These are phyloP conservation scores for Phytoseiulus persimilis DNA, from an alignment of 2,888 invertebrate genomes.

Conservation along the genomic window DNA sequence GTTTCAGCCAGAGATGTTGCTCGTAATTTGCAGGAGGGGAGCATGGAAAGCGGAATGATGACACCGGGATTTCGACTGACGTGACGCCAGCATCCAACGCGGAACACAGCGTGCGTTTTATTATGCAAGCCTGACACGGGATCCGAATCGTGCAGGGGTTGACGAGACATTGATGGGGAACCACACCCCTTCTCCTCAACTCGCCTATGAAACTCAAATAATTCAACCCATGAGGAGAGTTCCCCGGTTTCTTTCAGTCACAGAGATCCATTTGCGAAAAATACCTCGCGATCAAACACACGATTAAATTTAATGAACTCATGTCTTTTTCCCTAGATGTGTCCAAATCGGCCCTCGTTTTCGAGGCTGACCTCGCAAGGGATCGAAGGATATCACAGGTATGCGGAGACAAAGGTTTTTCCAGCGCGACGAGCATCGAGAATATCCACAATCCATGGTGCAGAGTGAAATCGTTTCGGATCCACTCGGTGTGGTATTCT, in stretches of 20 bases:
- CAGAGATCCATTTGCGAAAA: constrained; percentile 16
- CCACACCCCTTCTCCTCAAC: no score
- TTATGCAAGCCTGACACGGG: no score
- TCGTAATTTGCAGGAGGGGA: no score
- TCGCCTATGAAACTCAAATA: no score
- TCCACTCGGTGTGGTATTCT: constrained; percentile 10
- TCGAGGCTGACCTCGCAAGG: constrained; percentile 12
- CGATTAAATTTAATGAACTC: constrained; percentile 11
- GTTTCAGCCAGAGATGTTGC: no score
- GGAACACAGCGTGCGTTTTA: no score
- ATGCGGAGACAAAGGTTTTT: constrained; percentile 24
- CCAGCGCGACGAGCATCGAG: background rate
- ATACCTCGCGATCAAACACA: constrained; percentile 10
- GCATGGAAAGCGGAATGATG: no score
- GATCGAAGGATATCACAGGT: constrained; percentile 12
- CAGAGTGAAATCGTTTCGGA: background rate
- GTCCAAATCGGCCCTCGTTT: background rate
- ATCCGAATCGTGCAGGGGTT: no score
- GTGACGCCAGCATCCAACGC: no score
- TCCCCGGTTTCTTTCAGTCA: background rate
- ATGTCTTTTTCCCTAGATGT: background rate
- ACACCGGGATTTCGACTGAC: no score
- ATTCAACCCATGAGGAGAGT: no score
- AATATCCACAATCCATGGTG: constrained; percentile 29
- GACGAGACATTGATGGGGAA: no score